These are phyloP conservation scores for Colletes collaris DNA, from an alignment of 2,888 invertebrate species.

Conservation along the genomic window DNA sequence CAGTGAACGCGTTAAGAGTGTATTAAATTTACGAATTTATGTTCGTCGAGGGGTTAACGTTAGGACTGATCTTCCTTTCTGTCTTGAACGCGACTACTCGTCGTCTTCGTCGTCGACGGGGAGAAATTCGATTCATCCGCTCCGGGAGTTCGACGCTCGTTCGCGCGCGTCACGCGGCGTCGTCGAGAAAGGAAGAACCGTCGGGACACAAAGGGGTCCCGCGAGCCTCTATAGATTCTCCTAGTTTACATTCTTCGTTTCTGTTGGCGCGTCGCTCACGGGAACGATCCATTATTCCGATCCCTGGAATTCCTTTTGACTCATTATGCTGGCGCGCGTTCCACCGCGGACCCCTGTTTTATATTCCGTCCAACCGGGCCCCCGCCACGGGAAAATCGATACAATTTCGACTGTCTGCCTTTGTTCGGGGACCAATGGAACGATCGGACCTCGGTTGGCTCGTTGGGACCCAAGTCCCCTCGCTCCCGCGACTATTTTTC, in stretches of 20 bases:
- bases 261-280: constrained; percentile 50
- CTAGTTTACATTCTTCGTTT: constrained; percentile 70
- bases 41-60: no score
- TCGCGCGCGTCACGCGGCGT: constrained; percentile 46
- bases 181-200: constrained; percentile 28
- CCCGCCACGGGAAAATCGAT: constrained; percentile 63
- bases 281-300: constrained; percentile 63
- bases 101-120: not conserved
- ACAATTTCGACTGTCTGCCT: constrained; percentile 40
- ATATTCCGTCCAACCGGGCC: constrained; percentile 54
- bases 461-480: not conserved
- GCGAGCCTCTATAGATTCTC: constrained; percentile 51
- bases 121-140: constrained; percentile 44
- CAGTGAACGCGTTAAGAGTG: no score
- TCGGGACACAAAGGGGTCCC: constrained; percentile 56
- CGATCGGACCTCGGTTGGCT: constrained; percentile 6
- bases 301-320: constrained; percentile 62
- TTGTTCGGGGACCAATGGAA: constrained; percentile 11
- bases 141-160: constrained; percentile 59
- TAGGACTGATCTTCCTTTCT: no score
- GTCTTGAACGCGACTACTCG: no score
- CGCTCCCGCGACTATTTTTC: not conserved
- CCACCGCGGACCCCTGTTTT: constrained; percentile 48
- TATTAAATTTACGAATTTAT: no score
- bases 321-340: constrained; percentile 62